These are phyloP conservation scores for Trogon melanurus DNA, from an alignment of 2,113 vertebrate species.

Conservation along the genomic window DNA sequence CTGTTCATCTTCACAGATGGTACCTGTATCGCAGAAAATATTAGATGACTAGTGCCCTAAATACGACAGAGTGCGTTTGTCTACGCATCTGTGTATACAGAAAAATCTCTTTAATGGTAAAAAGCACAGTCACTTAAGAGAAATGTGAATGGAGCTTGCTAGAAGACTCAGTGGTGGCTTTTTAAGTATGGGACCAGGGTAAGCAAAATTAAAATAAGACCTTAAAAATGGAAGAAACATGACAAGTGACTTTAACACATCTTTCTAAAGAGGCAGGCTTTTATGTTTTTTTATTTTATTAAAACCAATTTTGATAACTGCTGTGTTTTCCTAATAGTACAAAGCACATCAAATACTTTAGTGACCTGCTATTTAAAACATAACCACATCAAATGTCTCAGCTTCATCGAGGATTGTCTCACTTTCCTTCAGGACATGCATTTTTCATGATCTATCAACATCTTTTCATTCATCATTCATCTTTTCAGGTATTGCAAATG, in stretches of 20 bases:
- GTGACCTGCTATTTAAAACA: neutral
- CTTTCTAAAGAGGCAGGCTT: neutral
- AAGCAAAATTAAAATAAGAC: neutral
- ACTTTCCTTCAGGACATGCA: neutral
- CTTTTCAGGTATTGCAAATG: neutral
- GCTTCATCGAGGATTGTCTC: neutral
- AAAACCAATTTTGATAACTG: neutral
- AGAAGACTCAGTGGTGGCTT: neutral
- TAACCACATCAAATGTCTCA: neutral
- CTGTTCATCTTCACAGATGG: conserved; percentile 44
- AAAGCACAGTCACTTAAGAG: neutral
- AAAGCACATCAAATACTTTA: neutral
- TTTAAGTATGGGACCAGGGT: neutral
- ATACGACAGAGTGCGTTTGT: conserved; percentile 21
- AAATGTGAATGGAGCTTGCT: neutral
- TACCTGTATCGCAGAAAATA: conserved; percentile 30
- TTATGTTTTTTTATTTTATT: neutral
- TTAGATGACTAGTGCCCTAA: conserved; percentile 40
- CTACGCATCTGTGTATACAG: neutral
- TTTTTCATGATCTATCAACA: neutral
- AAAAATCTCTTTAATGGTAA: conserved; percentile 23
- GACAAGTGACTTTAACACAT: neutral
- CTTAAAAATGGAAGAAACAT: neutral
- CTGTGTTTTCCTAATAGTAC: neutral
- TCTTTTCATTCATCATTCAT: neutral